Conservation (phyloP, 2,888 invertebrate genomes). For the Lycaena phlaeas region DNA sequence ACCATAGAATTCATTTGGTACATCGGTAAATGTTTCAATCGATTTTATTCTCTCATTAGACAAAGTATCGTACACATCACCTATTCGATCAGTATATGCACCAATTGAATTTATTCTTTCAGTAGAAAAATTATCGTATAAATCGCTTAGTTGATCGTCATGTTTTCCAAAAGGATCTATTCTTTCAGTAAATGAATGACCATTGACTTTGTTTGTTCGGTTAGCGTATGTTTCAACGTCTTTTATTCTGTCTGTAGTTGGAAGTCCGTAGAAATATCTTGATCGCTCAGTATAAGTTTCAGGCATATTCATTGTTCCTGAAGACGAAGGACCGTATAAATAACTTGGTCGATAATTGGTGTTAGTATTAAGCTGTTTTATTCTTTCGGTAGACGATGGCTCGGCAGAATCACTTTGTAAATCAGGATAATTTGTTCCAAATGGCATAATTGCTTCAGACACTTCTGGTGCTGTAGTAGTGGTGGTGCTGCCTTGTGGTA, state of each 20-base stretch:
- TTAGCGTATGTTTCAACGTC: not conserved
- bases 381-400: not conserved
- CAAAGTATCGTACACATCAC: not conserved
- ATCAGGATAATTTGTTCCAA: not conserved
- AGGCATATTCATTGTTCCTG: not conserved
- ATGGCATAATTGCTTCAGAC: not conserved
- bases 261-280: not conserved
- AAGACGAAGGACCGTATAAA: not conserved
- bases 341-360: not conserved
- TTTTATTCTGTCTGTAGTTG: not conserved
- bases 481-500: too few species aligned
- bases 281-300: not conserved
- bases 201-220: not conserved
- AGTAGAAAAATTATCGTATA: not conserved
- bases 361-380: not conserved
- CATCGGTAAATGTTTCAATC: not conserved
- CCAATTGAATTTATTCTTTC: not conserved
- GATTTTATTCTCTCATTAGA: not conserved
- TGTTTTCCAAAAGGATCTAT: not conserved
- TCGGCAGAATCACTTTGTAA: not conserved
- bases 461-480: too few species aligned
- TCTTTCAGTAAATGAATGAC: not conserved
- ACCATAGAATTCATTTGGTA: slow-evolving; percentile 2
- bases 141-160: not conserved
- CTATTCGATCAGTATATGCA: not conserved